A percentile compares a stretch with the other conserved stretches of the same genome.
Conservation (phyloP, 2,113 vertebrate genomes). For the Arvicanthis niloticus region DNA sequence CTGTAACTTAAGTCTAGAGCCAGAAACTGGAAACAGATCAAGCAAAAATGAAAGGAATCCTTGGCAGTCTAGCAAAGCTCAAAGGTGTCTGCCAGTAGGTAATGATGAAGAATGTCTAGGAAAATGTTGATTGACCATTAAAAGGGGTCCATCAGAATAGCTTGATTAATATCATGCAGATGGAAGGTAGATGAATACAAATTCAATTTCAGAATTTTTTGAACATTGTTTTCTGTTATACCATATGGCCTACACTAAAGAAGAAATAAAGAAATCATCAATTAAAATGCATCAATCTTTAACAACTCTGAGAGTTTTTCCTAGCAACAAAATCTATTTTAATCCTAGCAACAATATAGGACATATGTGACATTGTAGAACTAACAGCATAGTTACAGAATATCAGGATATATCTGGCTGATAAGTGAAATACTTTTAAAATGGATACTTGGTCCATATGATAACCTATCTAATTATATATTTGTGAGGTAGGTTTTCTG, state of each 20-base stretch:
- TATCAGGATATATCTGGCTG: background rate
- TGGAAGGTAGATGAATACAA: constrained; percentile 55
- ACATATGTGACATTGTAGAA: background rate
- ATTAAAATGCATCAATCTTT: constrained; percentile 68
- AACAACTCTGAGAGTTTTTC: constrained; percentile 59
- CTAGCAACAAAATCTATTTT: constrained; percentile 62
- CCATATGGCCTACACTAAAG: constrained; percentile 61
- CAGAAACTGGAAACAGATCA: constrained; percentile 49
- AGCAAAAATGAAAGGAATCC: constrained; percentile 32
- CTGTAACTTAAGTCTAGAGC: constrained; percentile 35
- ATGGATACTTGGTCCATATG: background rate
- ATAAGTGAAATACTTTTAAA: constrained; percentile 16
- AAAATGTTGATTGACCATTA: constrained; percentile 43
- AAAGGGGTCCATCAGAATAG: background rate
- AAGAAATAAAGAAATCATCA: constrained; percentile 69
- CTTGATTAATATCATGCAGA: constrained; percentile 62
- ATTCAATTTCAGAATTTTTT: constrained; percentile 66
- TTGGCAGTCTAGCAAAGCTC: constrained; percentile 58
- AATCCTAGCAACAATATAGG: background rate
- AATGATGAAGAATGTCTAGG: constrained; percentile 16
- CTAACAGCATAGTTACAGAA: background rate
- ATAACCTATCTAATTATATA: background rate
- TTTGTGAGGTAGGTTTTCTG: constrained; percentile 23
- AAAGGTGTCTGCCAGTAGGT: background rate
- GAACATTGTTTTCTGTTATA: constrained; percentile 60